These are phyloP conservation scores for Brevimyrus niger DNA, from an alignment of 2,113 vertebrate species.

Conservation along the genomic window DNA sequence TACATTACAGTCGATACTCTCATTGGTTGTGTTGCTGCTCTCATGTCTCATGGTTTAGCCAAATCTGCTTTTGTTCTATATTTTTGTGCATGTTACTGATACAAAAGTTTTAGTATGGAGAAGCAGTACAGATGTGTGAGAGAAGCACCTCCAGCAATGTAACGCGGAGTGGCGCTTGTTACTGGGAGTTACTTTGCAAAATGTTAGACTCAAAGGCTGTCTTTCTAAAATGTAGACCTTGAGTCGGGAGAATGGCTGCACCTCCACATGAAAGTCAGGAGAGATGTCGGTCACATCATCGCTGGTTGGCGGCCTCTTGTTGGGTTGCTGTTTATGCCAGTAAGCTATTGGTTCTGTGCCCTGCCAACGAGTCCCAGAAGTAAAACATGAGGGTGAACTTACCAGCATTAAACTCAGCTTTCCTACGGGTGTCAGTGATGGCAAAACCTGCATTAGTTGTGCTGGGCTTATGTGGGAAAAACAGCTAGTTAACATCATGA, in stretches of 20 bases:
- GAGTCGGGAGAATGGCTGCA: neutral
- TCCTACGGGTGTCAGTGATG: neutral
- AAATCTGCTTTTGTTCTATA: neutral
- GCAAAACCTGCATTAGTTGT: neutral
- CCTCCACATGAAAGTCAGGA: neutral
- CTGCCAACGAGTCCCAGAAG: neutral
- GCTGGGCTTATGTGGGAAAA: neutral
- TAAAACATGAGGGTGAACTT: neutral
- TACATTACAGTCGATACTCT: neutral
- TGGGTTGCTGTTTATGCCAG: neutral
- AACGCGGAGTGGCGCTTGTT: neutral
- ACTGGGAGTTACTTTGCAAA: neutral
- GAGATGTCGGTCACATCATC: neutral
- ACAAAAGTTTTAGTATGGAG: neutral
- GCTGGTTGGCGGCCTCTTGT: neutral
- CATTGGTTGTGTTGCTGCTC: neutral
- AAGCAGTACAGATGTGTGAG: neutral
- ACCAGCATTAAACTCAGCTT: neutral
- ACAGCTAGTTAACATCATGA: neutral
- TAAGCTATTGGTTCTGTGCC: neutral
- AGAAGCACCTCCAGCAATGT: neutral
- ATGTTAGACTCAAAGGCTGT: neutral
- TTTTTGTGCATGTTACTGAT: neutral
- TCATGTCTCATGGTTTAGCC: neutral
- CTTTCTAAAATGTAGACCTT: neutral